These are phyloP conservation scores for Rotaria sp. DNA, from an alignment of 2,888 invertebrate species.

Conservation along the genomic window DNA sequence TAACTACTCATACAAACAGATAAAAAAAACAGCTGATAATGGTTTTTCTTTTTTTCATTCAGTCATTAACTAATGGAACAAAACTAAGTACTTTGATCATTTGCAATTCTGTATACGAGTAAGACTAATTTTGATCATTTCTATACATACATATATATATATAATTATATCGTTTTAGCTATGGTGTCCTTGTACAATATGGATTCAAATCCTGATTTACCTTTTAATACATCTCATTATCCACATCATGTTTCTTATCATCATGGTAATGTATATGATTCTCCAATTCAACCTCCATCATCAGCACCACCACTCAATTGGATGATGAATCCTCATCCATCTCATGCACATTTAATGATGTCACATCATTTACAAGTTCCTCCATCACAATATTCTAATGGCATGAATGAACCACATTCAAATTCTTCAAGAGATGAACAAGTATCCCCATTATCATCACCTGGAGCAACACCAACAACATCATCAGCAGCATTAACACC, in stretches of 20 bases:
- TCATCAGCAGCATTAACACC: background rate
- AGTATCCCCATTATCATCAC: background rate
- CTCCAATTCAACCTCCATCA: background rate
- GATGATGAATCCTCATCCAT: conserved; percentile 7
- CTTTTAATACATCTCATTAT: conserved; percentile 7
- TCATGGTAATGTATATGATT: background rate
- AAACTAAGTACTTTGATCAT: background rate
- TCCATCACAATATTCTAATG: background rate
- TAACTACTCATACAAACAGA: background rate
- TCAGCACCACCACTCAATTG: background rate
- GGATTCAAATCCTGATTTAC: background rate
- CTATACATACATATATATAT: background rate
- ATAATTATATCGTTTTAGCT: background rate
- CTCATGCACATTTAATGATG: conserved; percentile 9
- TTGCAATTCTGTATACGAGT: background rate
- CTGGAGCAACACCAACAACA: background rate
- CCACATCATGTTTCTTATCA: background rate
- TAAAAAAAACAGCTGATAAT: conserved; percentile 5
- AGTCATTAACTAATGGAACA: conserved; percentile 13
- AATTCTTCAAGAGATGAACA: conserved; percentile 4
- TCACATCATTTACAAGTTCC: background rate
- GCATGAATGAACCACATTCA: background rate
- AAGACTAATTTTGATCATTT: background rate
- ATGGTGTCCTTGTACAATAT: conserved; percentile 26
- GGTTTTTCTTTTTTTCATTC: background rate